Percentiles rank a stretch among this genome's conserved stretches.
Evolutionary conservation across 2,113 vertebrate genomes (phyloP).

Genomic region (Ovibos moschatus): DNA sequence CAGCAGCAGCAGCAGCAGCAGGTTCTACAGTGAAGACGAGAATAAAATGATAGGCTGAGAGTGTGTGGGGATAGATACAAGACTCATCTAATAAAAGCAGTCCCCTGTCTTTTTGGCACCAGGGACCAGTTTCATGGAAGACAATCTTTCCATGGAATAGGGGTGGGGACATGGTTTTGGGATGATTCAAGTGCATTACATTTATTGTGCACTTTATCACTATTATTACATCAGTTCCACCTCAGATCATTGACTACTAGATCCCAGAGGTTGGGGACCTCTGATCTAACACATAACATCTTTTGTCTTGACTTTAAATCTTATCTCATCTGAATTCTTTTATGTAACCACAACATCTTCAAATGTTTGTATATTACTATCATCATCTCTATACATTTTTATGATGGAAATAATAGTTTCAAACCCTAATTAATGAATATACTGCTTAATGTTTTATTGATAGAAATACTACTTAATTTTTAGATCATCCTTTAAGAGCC

Average conservation of each 20-base stretch:
- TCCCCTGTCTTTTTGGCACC: not conserved
- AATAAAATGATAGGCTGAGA: not conserved
- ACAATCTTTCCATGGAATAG: not conserved
- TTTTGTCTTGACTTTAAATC: not conserved
- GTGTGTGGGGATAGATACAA: not conserved
- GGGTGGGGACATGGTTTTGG: accelerated
- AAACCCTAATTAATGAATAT: not conserved
- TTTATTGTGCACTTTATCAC: not conserved
- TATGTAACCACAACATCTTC: not conserved
- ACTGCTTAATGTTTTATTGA: not conserved
- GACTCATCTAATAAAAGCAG: not conserved
- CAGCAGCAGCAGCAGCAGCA: too few species aligned
- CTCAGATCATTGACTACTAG: not conserved
- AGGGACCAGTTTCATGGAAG: not conserved
- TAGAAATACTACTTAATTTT: not conserved
- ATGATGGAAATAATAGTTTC: not conserved
- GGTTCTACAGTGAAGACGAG: not conserved
- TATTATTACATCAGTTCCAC: not conserved
- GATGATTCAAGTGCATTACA: not conserved
- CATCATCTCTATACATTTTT: not conserved
- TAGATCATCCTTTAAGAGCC: not conserved
- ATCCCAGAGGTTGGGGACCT: not conserved
- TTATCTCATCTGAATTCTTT: not conserved
- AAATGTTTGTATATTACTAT: not conserved
- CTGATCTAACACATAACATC: not conserved